phyloP scores from a whole-genome alignment of 2,888 invertebrate genomes.

The Cheilosia vernalis region DNA sequence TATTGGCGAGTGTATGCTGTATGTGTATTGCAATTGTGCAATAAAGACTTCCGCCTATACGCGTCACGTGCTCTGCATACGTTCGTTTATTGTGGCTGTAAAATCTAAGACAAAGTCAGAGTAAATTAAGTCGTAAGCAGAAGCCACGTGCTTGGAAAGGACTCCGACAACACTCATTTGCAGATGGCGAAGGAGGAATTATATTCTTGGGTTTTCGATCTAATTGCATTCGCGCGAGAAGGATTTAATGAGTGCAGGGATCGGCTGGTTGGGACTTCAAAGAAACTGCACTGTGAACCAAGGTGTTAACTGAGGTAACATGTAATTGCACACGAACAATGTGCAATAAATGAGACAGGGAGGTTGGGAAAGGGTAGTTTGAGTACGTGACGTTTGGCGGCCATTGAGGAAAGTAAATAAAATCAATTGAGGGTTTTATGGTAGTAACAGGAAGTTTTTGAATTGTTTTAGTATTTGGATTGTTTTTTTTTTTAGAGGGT shows the following conservation, averaged over 20 bases:
- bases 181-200: conserved; percentile 1
- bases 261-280: background rate
- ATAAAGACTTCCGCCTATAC: background rate
- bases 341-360: too few relatives aligned
- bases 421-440: too few relatives aligned
- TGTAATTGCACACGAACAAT: too few relatives aligned
- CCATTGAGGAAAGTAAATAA: too few relatives aligned
- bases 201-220: background rate
- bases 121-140: conserved; percentile 11
- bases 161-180: background rate
- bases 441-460: too few relatives aligned
- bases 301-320: background rate
- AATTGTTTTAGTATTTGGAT: too few relatives aligned
- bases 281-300: background rate
- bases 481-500: too few relatives aligned
- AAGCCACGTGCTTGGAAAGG: conserved; percentile 14
- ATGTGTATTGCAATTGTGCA: conserved; percentile 9
- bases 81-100: conserved; percentile 13
- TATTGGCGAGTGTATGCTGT: background rate
- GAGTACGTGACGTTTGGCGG: too few relatives aligned
- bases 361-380: too few relatives aligned
- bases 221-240: background rate
- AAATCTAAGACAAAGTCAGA: conserved; percentile 8
- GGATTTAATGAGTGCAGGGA: background rate
- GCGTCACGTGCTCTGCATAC: conserved; percentile 29